Conservation (phyloP, 1,140 invertebrate genomes). For the Helicoverpa zea region DNA sequence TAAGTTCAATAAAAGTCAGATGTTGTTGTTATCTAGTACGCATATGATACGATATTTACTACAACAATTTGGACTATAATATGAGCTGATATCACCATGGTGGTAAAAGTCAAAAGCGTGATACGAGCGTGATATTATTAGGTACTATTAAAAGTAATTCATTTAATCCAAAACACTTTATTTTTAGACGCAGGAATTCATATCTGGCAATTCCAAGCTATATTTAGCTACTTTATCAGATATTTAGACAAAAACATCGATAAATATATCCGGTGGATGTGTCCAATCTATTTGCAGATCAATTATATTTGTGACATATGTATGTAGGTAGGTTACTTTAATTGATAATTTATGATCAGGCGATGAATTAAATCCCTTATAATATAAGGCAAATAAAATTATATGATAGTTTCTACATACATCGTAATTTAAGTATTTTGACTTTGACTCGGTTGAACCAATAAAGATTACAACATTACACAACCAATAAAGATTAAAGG, state of each 20-base stretch:
- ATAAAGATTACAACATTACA: no score
- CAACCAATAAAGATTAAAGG: no score
- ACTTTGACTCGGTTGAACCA: no score
- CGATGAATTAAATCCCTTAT: no score
- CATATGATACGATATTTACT: no score
- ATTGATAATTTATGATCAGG: background rate
- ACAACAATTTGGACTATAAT: background rate
- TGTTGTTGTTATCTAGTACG: no score
- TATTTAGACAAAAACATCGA: conserved; percentile 1
- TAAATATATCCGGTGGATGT: background rate
- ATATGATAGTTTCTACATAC: no score
- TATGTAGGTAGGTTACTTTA: conserved; percentile 1
- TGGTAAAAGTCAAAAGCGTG: background rate
- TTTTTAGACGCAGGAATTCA: conserved; percentile 13
- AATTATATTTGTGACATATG: background rate
- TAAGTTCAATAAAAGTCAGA: no score
- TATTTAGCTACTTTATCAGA: conserved; percentile 1
- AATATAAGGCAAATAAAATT: no score
- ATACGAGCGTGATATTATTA: background rate
- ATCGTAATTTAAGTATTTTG: no score
- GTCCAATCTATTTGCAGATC: background rate
- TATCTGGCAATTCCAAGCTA: background rate
- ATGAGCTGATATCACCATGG: background rate
- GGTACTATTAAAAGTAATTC: background rate
- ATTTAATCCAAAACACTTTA: background rate